These are phyloP conservation scores for Corynorhinus townsendii DNA, from an alignment of 2,113 vertebrate genomes.

Conservation along the genomic window DNA sequence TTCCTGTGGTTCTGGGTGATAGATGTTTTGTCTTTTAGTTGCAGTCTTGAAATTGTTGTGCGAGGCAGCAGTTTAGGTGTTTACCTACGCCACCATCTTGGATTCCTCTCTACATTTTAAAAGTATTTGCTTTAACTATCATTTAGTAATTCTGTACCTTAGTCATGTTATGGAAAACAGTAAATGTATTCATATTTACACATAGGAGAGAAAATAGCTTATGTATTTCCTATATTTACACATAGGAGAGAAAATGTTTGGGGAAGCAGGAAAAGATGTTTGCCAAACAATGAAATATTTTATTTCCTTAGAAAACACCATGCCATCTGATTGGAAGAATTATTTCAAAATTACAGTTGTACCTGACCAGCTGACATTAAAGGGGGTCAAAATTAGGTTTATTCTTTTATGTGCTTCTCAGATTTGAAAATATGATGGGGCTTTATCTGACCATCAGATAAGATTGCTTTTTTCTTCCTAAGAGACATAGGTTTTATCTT, in stretches of 20 bases:
- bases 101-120: neutral
- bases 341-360: neutral
- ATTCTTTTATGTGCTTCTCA: neutral
- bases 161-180: neutral
- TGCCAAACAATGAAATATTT: neutral
- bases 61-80: too few species aligned
- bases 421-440: neutral
- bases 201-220: neutral
- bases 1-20: too few species aligned
- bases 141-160: neutral
- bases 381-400: neutral
- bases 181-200: neutral
- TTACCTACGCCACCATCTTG: too few species aligned
- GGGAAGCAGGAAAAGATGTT: neutral
- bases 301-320: constrained; percentile 28
- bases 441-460: constrained; percentile 4
- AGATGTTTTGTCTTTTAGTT: too few species aligned
- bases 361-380: neutral
- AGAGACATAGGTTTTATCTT: neutral
- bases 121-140: neutral
- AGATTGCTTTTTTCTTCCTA: neutral
- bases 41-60: too few species aligned
- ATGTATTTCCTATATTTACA: too few species aligned
- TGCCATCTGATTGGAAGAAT: neutral
- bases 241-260: neutral